Conservation (phyloP, 2,113 vertebrate genomes). For the Alouatta palliata region DNA sequence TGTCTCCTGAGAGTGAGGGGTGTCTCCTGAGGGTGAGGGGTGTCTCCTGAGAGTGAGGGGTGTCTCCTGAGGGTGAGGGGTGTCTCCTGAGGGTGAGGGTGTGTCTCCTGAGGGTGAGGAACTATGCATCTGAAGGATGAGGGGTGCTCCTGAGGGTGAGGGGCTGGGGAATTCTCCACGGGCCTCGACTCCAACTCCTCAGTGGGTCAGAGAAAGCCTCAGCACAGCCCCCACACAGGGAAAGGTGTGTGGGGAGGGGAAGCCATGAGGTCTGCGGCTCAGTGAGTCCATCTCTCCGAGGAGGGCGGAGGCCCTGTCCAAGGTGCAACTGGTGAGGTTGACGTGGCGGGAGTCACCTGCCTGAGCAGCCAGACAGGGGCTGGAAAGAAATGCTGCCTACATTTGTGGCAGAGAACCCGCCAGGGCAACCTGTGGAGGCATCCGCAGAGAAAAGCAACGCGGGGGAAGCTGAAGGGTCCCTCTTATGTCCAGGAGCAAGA, state of each 20-base stretch:
- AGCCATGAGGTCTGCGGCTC: not conserved
- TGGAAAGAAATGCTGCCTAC: not conserved
- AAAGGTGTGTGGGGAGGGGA: fast-evolving
- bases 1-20: too few species aligned
- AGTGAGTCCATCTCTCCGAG: fast-evolving
- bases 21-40: too few species aligned
- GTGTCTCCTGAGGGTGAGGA: too few species aligned
- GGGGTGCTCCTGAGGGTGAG: too few species aligned
- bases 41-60: too few species aligned
- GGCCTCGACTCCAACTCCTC: too few species aligned
- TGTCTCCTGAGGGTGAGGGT: too few species aligned
- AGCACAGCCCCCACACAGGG: not conserved
- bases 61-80: too few species aligned
- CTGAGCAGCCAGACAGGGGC: not conserved
- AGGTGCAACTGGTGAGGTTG: not conserved
- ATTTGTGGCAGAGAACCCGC: too few species aligned
- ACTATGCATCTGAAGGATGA: too few species aligned
- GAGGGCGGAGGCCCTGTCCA: not conserved
- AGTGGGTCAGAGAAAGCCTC: too few species aligned
- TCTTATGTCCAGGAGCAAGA: not conserved
- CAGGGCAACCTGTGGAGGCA: not conserved
- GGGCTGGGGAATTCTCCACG: not conserved
- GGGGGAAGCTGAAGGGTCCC: fast-evolving
- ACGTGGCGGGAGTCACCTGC: fast-evolving
- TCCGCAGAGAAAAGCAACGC: too few species aligned